Conservation (phyloP, 2,888 invertebrate genomes). For the Andrena dorsata region DNA sequence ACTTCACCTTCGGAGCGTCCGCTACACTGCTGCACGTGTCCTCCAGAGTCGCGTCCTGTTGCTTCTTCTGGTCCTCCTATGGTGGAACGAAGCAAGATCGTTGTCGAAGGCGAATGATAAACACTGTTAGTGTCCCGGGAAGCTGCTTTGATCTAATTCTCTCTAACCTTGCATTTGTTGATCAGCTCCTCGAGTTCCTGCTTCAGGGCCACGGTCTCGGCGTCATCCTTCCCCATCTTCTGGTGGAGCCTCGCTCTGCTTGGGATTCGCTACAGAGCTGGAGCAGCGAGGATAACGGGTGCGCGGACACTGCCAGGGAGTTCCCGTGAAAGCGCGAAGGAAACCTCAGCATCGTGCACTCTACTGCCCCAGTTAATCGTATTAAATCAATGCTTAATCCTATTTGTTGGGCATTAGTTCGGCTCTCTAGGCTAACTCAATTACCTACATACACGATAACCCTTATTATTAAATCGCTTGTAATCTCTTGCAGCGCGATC, state of each 20-base stretch:
- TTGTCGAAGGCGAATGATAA: background rate
- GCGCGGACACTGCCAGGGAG: constrained; percentile 68
- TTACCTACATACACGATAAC: constrained; percentile 74
- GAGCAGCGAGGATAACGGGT: constrained; percentile 67
- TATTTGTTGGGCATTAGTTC: constrained; percentile 82
- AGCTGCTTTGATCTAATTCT: constrained; percentile 54
- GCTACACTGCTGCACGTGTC: constrained; percentile 90
- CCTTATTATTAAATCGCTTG: constrained; percentile 36
- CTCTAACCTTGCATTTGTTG: constrained; percentile 90
- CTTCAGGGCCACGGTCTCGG: constrained; percentile 91
- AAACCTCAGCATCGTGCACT: constrained; percentile 80
- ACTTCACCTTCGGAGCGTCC: constrained; percentile 90
- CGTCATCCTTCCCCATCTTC: constrained; percentile 92
- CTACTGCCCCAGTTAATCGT: constrained; percentile 82
- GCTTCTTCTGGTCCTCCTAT: constrained; percentile 92
- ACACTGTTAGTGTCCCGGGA: background rate
- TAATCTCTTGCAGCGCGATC: background rate
- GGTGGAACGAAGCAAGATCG: background rate
- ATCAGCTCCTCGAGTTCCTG: constrained; percentile 93
- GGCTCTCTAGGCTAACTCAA: constrained; percentile 76
- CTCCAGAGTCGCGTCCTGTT: constrained; percentile 90
- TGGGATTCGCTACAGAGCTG: background rate
- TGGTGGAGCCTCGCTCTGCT: background rate
- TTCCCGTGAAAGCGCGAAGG: constrained; percentile 77
- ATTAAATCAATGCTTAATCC: constrained; percentile 82